phyloP scores from a whole-genome alignment of 1,140 invertebrate genomes.

The Zophobas morio region DNA sequence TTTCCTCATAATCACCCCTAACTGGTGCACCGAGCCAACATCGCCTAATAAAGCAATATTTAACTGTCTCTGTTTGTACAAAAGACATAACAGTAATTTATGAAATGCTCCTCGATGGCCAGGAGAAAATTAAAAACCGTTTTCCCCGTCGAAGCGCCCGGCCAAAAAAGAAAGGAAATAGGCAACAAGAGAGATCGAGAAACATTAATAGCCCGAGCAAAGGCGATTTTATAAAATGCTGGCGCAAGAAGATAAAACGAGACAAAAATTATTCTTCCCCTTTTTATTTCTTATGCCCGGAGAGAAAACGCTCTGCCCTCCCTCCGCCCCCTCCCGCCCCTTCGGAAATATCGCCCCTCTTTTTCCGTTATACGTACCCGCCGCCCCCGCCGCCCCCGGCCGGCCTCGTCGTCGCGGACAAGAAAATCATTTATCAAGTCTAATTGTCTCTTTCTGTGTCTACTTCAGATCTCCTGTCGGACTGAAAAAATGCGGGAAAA shows the following conservation, averaged over 20 bases:
- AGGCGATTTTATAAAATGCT: constrained; percentile 61
- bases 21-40: neutral
- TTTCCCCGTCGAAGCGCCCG: constrained; percentile 1
- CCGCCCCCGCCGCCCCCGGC: constrained; percentile 24
- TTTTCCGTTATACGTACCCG: constrained; percentile 21
- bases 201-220: constrained; percentile 56
- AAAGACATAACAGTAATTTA: constrained; percentile 52
- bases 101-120: constrained; percentile 50
- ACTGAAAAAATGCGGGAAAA: constrained; percentile 19
- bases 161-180: constrained; percentile 51
- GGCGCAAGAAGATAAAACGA: constrained; percentile 60
- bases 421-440: constrained; percentile 64
- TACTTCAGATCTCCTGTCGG: constrained; percentile 11
- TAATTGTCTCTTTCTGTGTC: constrained; percentile 60
- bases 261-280: constrained; percentile 62
- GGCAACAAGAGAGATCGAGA: constrained; percentile 52
- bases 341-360: constrained; percentile 43
- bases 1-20: neutral
- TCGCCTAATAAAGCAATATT: constrained; percentile 46
- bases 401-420: constrained; percentile 49
- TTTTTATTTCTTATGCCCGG: constrained; percentile 59
- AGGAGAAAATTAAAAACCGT: constrained; percentile 55
- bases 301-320: constrained; percentile 27
- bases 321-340: neutral
- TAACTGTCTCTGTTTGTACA: constrained; percentile 48